Base-by-base conservation (phyloP, 2,797 vertebrate genomes). In the Rhinoraja longicauda region DNA sequence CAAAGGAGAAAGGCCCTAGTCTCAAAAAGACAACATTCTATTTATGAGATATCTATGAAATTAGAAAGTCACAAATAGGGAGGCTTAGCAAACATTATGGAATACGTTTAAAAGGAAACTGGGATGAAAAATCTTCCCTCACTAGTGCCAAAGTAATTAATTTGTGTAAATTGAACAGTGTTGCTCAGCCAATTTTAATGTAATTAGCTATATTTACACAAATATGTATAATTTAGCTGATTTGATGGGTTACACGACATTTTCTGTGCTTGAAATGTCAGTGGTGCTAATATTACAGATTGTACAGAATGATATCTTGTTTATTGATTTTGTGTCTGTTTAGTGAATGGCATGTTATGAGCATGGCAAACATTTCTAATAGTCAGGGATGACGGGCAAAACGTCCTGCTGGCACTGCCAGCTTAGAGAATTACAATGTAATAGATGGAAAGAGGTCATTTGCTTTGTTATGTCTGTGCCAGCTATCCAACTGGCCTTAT, bases 221-320 rank as follows among this genome's bases (percentile, higher is more conserved):
- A 88, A 62, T 88, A 62, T 88, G n/a, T 32, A 88, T 86, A 86
- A 86, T 86, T 86, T 86, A 59, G 29, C 15, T 32, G 82, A 86
- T 62, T 62, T 64, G 57, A n/a, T 29, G 59, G 29, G 24, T 7
- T n/a, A n/a, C 64, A 26, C 32, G 29, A n/a, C 64, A 88, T 32
- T 88, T 88, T 88, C 59, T 36, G 5, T 88, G 84, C 36, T 88
- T 88, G 59, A 59, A 32, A 15, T 64, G 59, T 59, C 29, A 36
- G n/a, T 64, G 29, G 59, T 64, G 57, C 64, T 15, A 29, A 64
- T 19, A 88, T n/a, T 62, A 57, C 62, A 62, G 82, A 86, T 86
- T 86, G n/a, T 57, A 62, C 26, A 86, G 12, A n/a, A 57, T 86
- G 57, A 86, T 12, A 45, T 24, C 7, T 45, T 17, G 29, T 86